These are phyloP conservation scores for Vespertilio murinus DNA, from an alignment of 2,797 vertebrate genomes.

Conservation along the genomic window DNA sequence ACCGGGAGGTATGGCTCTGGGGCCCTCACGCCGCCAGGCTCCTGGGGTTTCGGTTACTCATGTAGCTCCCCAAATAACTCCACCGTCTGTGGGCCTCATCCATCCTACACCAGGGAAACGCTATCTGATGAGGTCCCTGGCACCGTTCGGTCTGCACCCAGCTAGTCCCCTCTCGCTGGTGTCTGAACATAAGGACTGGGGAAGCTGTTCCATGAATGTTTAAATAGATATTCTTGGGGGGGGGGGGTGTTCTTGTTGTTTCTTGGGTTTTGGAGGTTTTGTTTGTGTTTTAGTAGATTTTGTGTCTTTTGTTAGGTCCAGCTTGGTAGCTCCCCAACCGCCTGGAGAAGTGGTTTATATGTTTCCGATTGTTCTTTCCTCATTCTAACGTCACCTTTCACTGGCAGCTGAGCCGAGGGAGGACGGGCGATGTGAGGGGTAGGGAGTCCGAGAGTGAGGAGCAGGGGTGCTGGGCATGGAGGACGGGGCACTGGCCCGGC, in stretches of 20 bases:
- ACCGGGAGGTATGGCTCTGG: not conserved
- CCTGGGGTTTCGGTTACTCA: not conserved
- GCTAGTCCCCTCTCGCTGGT: not conserved
- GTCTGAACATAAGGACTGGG: not conserved
- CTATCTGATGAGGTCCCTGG: slow-evolving; percentile 12
- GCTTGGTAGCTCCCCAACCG: not conserved
- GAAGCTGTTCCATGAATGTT: not conserved
- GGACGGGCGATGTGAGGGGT: not conserved
- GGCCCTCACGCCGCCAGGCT: not conserved
- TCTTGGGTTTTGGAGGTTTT: not conserved
- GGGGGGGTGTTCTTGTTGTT: not conserved
- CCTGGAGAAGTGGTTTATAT: not conserved
- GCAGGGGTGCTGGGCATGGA: not conserved
- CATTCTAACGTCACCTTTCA: not conserved
- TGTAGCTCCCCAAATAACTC: slow-evolving; percentile 24
- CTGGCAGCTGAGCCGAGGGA: not conserved
- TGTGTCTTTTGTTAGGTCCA: not conserved
- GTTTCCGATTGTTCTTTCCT: not conserved
- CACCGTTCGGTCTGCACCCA: slow-evolving; percentile 17
- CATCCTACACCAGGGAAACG: slow-evolving; percentile 8
- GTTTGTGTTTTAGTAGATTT: not conserved
- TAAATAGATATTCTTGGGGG: not conserved
- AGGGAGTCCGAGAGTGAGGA: not conserved
- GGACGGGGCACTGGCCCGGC: too few relatives aligned
- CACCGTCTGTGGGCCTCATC: slow-evolving; percentile 50